These are phyloP conservation scores for Melanaphis sacchari DNA, from an alignment of 1,140 invertebrate species.

Conservation along the genomic window DNA sequence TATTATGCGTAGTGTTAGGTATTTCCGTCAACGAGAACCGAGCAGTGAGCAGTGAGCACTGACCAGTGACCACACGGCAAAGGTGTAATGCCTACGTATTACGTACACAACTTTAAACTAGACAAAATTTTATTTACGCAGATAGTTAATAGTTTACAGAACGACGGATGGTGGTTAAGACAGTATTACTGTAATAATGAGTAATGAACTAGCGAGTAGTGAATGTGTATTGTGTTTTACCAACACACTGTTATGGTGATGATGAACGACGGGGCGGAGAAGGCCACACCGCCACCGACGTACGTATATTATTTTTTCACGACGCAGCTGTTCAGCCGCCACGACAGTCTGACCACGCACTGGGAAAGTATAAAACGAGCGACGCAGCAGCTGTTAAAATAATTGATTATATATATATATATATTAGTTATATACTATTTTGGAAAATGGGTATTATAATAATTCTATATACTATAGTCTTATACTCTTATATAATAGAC, in stretches of 20 bases:
- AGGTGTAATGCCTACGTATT: neutral
- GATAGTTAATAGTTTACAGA: neutral
- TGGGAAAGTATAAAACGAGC: neutral
- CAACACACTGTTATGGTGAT: neutral
- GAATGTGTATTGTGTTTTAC: neutral
- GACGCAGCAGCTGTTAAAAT: neutral
- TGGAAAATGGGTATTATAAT: no score
- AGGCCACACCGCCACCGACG: neutral
- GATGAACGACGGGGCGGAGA: neutral
- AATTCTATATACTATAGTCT: no score
- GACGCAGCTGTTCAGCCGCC: neutral
- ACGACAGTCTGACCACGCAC: neutral
- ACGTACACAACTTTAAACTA: neutral
- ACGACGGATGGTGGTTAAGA: neutral
- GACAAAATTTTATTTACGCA: neutral
- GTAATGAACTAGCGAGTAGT: neutral
- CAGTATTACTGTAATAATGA: neutral
- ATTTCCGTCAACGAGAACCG: neutral
- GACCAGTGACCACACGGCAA: no score
- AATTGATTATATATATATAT: neutral
- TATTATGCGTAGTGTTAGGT: neutral
- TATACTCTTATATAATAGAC: no score
- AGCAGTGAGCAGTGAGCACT: neutral
- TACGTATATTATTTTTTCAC: conserved; percentile 20
- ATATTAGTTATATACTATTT: no score